Conservation (phyloP, 2,888 invertebrate genomes). For the Leucophenga montana region DNA sequence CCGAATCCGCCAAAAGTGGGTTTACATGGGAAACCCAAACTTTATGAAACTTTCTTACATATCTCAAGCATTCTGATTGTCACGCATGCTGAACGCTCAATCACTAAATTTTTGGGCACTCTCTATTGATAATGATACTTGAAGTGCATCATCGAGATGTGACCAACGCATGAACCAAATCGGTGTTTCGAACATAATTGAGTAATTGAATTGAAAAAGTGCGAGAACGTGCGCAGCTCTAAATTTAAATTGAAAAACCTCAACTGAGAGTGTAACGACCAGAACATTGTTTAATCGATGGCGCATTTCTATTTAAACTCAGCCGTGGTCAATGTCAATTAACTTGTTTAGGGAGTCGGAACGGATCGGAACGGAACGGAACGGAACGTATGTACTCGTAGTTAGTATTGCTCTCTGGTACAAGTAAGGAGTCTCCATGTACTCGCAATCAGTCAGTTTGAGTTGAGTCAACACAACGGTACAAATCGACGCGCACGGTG, state of each 20-base stretch:
- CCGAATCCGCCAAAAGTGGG: no score
- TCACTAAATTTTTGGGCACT: not conserved
- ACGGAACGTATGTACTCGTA: not conserved
- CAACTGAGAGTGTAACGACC: constrained; percentile 12
- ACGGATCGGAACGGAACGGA: constrained; percentile 22
- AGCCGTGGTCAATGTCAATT: not conserved
- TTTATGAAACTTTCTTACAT: no score
- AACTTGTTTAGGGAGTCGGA: constrained; percentile 13
- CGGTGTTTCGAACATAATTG: not conserved
- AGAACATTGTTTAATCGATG: constrained; percentile 23
- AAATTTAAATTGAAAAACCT: not conserved
- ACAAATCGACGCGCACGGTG: not conserved
- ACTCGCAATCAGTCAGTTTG: not conserved
- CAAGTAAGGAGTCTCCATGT: no score
- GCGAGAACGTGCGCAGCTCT: no score
- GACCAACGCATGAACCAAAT: not conserved
- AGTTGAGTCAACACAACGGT: no score
- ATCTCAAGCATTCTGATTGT: no score
- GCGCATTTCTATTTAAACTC: not conserved
- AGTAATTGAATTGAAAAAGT: constrained; percentile 11
- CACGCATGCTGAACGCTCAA: not conserved
- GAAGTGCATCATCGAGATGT: no score
- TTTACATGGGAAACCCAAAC: no score
- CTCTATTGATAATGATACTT: no score
- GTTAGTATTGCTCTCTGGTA: no score